Base-by-base conservation (phyloP, 64 coral and sea anemone genomes). In the Montipora sp. region DNA sequence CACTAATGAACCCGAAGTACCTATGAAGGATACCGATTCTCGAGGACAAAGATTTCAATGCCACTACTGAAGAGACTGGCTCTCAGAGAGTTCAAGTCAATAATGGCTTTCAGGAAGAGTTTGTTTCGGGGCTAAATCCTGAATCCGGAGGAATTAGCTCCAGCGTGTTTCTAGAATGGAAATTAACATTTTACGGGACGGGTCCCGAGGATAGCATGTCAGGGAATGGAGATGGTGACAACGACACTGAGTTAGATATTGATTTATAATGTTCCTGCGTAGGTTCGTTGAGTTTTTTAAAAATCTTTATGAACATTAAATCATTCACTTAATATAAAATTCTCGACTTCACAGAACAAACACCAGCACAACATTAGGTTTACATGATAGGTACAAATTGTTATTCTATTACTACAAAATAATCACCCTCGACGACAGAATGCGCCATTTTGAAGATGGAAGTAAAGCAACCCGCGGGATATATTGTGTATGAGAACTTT, bases 11-110 rank as follows among this genome's bases (percentile, higher is more conserved):
- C 89, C 89, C 24, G 79, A 91, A 7, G 48, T 15, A 11, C 19
- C 27, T 55, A 20, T 68, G 89, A 53, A 81, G 66, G 90, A 90
- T 77, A 91, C 78, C 20, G 91, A 90, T n/a, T n/a, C n/a, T n/a
- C n/a, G n/a, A n/a, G n/a, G n/a, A n/a, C n/a, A n/a, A n/a, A n/a
- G n/a, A n/a, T 21, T 88, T 95, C n/a, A 94, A 98, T 78, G 91
- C 91, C 14, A 94, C 94, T 19, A 82, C 89, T 5, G 96, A 98
- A 18, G 96, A 95, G 81, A 96, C 94, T 91, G 91, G 96, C 0
- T 98, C 96, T 44, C 96, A 98, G 78, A 90, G 96, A 71, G 96
- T 98, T 9, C 96, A 98, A 79, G 96, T 98, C 6, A 98, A 98
- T 78, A 98, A 98, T 10, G 96, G 96, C 0, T 98, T 98, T 84